Evolutionary conservation across 2,797 vertebrate genomes (phyloP).

Genomic region (Sylvilagus floridanus): DNA sequence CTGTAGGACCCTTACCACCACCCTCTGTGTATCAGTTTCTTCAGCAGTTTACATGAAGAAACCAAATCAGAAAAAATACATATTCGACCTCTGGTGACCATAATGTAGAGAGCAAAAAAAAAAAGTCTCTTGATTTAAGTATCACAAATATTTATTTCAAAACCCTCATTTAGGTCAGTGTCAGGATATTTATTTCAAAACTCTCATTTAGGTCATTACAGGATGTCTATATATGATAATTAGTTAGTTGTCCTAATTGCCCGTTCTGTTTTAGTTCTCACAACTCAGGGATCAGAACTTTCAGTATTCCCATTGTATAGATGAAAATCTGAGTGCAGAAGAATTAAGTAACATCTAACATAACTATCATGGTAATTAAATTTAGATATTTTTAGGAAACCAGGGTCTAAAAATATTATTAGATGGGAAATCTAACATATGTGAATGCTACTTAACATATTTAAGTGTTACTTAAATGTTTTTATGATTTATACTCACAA

Average conservation of each 20-base stretch:
- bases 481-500: constrained; percentile 21
- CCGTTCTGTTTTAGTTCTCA: background rate
- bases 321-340: background rate
- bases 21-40: background rate
- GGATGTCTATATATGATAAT: background rate
- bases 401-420: background rate
- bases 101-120: background rate
- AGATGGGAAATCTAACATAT: background rate
- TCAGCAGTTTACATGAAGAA: constrained; percentile 24
- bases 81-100: background rate
- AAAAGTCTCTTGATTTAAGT: background rate
- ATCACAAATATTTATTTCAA: constrained; percentile 1
- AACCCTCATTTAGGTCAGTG: background rate
- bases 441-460: background rate
- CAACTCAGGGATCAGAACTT: background rate
- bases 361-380: background rate
- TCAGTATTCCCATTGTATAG: background rate
- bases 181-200: constrained; percentile 36
- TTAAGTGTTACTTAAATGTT: background rate
- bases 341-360: background rate
- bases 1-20: background rate
- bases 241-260: background rate
- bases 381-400: constrained; percentile 14
- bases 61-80: background rate
- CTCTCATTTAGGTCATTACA: background rate